Conservation (phyloP, 1,140 invertebrate genomes). For the Acyrthosiphon pisum region DNA sequence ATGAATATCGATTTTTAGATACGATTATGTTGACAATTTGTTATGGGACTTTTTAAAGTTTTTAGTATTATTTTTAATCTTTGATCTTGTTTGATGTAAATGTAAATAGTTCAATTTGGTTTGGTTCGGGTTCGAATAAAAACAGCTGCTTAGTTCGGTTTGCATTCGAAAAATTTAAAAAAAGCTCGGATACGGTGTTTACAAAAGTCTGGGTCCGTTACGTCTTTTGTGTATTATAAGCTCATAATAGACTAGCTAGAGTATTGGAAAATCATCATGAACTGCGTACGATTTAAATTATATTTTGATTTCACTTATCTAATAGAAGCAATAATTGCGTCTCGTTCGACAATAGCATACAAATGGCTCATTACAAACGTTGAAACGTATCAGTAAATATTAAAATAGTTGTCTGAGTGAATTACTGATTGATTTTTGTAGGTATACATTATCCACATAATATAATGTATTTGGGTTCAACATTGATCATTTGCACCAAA, state of each 20-base stretch:
- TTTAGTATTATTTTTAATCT: too few species aligned
- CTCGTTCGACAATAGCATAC: neutral
- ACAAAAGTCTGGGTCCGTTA: neutral
- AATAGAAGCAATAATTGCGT: neutral
- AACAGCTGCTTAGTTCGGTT: too few species aligned
- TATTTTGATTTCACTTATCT: neutral
- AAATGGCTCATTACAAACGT: neutral
- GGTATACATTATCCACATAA: too few species aligned
- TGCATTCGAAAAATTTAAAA: too few species aligned
- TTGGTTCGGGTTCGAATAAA: too few species aligned
- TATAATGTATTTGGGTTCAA: too few species aligned
- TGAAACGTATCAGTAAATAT: neutral
- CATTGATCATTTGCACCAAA: neutral
- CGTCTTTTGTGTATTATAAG: too few species aligned
- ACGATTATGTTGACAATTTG: too few species aligned
- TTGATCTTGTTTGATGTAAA: too few species aligned
- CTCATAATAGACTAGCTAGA: neutral
- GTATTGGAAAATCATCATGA: neutral
- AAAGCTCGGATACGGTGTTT: neutral
- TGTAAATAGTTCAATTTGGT: too few species aligned
- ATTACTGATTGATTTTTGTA: neutral
- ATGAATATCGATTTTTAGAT: too few species aligned
- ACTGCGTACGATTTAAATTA: neutral
- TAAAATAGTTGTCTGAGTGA: neutral
- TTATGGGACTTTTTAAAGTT: too few species aligned